Evolutionary conservation across 2,797 vertebrate species (phyloP).

Genomic region (Rousettus madagascariensis): DNA sequence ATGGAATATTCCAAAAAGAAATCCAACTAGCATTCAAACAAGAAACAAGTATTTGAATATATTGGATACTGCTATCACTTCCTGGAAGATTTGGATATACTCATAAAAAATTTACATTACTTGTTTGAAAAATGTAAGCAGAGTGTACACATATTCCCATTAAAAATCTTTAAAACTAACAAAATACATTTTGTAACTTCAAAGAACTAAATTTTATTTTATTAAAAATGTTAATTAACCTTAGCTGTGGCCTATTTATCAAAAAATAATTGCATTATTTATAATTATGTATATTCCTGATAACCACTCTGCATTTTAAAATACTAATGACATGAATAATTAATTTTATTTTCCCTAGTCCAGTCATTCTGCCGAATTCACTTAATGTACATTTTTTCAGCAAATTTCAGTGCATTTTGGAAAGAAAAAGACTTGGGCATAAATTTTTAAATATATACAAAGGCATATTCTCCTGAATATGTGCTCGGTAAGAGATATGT

Average conservation of each 20-base stretch:
- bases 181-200: constrained; percentile 39
- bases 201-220: constrained; percentile 48
- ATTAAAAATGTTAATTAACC: constrained; percentile 69
- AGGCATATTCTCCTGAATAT: neutral
- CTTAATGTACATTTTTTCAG: constrained; percentile 28
- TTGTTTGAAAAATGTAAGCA: constrained; percentile 62
- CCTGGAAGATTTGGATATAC: neutral
- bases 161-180: constrained; percentile 55
- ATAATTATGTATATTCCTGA: constrained; percentile 54
- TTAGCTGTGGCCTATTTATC: constrained; percentile 40
- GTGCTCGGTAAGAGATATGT: neutral
- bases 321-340: constrained; percentile 63
- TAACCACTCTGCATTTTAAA: constrained; percentile 58
- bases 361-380: constrained; percentile 56
- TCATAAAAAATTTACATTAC: constrained; percentile 53
- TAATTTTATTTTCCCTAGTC: constrained; percentile 61
- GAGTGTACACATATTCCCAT: neutral
- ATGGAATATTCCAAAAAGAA: neutral
- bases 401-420: constrained; percentile 25
- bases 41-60: constrained; percentile 25
- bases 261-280: constrained; percentile 46
- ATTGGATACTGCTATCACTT: neutral
- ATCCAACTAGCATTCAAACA: neutral
- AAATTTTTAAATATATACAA: constrained; percentile 44
- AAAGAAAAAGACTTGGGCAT: constrained; percentile 26